phyloP scores from a whole-genome alignment of 2,888 invertebrate species.

The Encarsia formosa region DNA sequence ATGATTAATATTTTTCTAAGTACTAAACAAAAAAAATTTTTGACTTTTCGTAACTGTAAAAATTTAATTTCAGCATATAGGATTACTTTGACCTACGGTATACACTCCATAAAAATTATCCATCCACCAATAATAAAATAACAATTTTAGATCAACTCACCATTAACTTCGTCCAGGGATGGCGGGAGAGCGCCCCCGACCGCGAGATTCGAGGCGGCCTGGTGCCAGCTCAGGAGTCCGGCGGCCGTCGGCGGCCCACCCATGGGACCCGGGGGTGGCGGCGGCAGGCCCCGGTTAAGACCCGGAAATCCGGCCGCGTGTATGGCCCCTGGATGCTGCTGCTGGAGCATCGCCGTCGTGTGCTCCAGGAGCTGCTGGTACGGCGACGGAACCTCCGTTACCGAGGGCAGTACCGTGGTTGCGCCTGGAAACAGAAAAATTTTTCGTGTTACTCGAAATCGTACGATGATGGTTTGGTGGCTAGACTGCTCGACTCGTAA shows the following conservation, averaged over 20 bases:
- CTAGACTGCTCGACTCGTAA: no score
- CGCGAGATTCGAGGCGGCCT: conserved; percentile 7
- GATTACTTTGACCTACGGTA: no score
- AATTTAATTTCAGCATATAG: no score
- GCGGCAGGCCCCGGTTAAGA: conserved; percentile 14
- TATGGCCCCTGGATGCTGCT: neutral
- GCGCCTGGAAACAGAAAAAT: no score
- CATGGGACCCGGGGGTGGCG: conserved; percentile 17
- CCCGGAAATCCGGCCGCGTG: conserved; percentile 27
- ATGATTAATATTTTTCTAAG: no score
- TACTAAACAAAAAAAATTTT: no score
- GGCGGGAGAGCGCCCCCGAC: conserved; percentile 33
- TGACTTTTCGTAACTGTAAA: no score
- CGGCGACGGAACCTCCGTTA: conserved; percentile 42
- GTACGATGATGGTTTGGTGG: no score
- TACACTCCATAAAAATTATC: no score
- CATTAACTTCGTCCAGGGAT: conserved; percentile 46
- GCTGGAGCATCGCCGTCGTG: conserved; percentile 45
- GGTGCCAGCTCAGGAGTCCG: conserved; percentile 31
- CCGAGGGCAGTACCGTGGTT: conserved; percentile 40
- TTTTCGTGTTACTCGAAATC: no score
- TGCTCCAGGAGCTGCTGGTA: conserved; percentile 49
- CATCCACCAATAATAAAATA: no score
- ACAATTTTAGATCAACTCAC: no score
- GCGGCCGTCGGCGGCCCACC: conserved; percentile 25